Evolutionary conservation across 2,797 vertebrate genomes (phyloP).

Genomic region (Pseudotriccus pelzelni): DNA sequence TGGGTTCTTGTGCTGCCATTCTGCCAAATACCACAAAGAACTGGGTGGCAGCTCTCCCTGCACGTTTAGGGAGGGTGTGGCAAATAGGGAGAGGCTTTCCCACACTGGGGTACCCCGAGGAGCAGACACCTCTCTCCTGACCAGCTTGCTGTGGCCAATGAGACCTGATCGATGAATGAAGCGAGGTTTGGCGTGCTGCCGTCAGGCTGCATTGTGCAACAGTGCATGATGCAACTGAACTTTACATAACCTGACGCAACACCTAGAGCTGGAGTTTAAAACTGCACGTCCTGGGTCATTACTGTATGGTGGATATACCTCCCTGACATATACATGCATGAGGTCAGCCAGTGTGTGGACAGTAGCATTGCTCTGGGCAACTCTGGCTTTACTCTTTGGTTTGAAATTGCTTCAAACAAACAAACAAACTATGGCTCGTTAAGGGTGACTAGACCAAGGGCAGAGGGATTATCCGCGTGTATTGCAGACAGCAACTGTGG

Average conservation of each 20-base stretch:
- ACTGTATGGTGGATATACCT: neutral
- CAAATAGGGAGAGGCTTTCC: neutral
- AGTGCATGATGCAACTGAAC: slow-evolving; percentile 68
- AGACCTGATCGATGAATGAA: slow-evolving; percentile 51
- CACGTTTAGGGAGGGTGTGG: neutral
- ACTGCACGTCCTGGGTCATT: slow-evolving; percentile 34
- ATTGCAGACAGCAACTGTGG: neutral
- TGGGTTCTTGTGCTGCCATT: neutral
- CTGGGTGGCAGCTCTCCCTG: neutral
- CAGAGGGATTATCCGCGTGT: neutral
- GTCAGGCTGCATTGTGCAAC: slow-evolving; percentile 39
- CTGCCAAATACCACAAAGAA: neutral
- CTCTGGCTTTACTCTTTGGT: neutral
- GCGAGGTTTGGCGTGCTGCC: slow-evolving; percentile 28
- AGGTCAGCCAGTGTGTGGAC: slow-evolving; percentile 10
- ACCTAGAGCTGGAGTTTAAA: slow-evolving; percentile 43
- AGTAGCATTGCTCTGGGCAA: neutral
- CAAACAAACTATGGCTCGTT: neutral
- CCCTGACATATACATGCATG: neutral
- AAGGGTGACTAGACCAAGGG: neutral
- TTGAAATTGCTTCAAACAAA: slow-evolving; percentile 29
- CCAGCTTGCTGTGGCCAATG: neutral
- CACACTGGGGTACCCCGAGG: neutral
- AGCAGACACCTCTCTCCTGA: neutral
- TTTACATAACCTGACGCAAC: slow-evolving; percentile 78